phyloP scores from a whole-genome alignment of 2,888 invertebrate genomes.

The Eupsilia transversa region DNA sequence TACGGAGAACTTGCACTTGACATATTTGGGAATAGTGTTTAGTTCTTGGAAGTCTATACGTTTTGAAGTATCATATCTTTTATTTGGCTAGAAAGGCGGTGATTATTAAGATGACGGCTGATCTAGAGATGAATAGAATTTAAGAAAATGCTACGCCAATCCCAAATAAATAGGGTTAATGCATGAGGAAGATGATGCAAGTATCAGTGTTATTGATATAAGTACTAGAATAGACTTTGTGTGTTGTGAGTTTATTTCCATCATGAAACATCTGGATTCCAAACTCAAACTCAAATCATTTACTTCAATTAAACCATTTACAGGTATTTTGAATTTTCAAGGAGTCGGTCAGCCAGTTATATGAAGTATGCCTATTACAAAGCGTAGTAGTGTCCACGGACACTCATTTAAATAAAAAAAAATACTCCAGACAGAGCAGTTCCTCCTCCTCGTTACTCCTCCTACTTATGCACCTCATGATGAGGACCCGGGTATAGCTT shows the following conservation, averaged over 20 bases:
- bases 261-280: background rate
- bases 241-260: background rate
- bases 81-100: background rate
- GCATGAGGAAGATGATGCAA: background rate
- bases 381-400: too few relatives aligned
- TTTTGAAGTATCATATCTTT: conserved; percentile 6
- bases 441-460: too few relatives aligned
- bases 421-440: too few relatives aligned
- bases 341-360: too few relatives aligned
- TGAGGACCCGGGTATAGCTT: background rate
- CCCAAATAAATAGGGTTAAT: background rate
- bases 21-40: conserved; percentile 43
- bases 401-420: too few relatives aligned
- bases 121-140: background rate
- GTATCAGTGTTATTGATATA: background rate
- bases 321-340: too few relatives aligned
- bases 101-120: background rate
- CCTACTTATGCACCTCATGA: background rate
- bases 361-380: too few relatives aligned
- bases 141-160: too few relatives aligned
- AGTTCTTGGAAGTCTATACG: conserved; percentile 33
- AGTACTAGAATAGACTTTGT: background rate
- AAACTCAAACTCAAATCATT: too few relatives aligned
- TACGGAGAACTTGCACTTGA: conserved; percentile 79
- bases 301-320: too few relatives aligned